Evolutionary conservation across 2,797 vertebrate species (phyloP).

Genomic region (Hoplostethus mediterraneus): DNA sequence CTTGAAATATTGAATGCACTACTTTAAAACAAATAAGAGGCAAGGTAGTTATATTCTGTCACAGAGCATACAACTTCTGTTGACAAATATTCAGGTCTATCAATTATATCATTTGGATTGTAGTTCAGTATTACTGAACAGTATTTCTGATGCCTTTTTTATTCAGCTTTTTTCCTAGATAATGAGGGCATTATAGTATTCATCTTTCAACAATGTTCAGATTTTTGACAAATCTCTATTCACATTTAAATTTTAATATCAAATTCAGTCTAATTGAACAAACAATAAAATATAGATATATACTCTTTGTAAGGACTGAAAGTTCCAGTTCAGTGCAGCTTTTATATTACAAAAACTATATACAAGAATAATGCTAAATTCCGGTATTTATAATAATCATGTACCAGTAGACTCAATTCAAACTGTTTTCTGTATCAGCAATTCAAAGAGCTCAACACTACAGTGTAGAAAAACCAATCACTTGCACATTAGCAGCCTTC

Average conservation of each 20-base stretch:
- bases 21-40: conserved; percentile 7
- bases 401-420: background rate
- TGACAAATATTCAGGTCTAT: background rate
- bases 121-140: background rate
- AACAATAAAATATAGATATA: conserved; percentile 29
- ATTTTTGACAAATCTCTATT: conserved; percentile 13
- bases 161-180: background rate
- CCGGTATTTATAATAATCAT: conserved; percentile 1
- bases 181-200: conserved; percentile 10
- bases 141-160: background rate
- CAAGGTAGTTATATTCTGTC: background rate
- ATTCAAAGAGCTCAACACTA: conserved; percentile 9
- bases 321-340: background rate
- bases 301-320: background rate
- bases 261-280: conserved; percentile 12
- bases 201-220: conserved; percentile 2
- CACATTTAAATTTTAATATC: background rate
- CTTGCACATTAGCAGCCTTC: conserved; percentile 10
- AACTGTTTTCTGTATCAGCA: conserved; percentile 14
- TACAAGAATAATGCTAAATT: conserved; percentile 4
- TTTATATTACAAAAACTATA: conserved; percentile 2
- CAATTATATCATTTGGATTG: background rate
- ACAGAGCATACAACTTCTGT: background rate
- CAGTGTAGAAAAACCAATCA: conserved; percentile 48
- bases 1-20: conserved; percentile 31